Percentiles rank a stretch among this genome's conserved stretches.
Evolutionary conservation across 1,140 invertebrate genomes (phyloP).

Genomic region (Planococcus citri): DNA sequence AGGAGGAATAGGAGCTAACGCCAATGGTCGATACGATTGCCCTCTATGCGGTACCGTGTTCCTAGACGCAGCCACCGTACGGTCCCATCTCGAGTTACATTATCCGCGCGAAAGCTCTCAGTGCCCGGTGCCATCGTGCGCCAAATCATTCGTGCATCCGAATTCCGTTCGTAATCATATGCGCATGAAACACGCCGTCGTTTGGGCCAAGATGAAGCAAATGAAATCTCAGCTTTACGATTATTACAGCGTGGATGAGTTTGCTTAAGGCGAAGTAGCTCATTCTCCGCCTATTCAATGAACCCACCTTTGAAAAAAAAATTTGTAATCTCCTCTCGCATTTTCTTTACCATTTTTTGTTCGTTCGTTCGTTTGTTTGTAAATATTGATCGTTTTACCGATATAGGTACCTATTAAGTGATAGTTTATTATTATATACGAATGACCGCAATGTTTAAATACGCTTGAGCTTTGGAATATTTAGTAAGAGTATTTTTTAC

Average conservation of each 20-base stretch:
- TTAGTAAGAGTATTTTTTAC: no score
- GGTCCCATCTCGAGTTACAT: slow-evolving; percentile 60
- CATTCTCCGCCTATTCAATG: no score
- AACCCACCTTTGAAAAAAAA: no score
- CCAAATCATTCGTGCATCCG: slow-evolving; percentile 59
- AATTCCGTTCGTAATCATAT: slow-evolving; percentile 73
- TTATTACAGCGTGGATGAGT: background rate
- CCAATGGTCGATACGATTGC: slow-evolving; percentile 38
- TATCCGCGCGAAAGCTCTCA: slow-evolving; percentile 66
- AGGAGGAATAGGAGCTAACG: background rate
- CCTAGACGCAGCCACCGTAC: slow-evolving; percentile 47
- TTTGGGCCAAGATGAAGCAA: slow-evolving; percentile 69
- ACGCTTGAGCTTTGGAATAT: no score
- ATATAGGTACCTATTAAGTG: no score
- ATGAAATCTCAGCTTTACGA: slow-evolving; percentile 43
- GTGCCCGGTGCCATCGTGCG: slow-evolving; percentile 54
- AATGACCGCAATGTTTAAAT: no score
- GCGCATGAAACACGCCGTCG: slow-evolving; percentile 60
- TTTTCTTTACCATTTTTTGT: no score
- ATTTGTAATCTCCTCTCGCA: no score
- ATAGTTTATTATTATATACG: no score
- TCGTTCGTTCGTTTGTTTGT: no score
- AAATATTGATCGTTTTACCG: no score
- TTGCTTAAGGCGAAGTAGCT: background rate
- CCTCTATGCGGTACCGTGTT: slow-evolving; percentile 54